Evolutionary conservation across 2,797 vertebrate species (phyloP), one percentile per base, ranked within the genome.

Genomic region (Avahi laniger): DNA sequence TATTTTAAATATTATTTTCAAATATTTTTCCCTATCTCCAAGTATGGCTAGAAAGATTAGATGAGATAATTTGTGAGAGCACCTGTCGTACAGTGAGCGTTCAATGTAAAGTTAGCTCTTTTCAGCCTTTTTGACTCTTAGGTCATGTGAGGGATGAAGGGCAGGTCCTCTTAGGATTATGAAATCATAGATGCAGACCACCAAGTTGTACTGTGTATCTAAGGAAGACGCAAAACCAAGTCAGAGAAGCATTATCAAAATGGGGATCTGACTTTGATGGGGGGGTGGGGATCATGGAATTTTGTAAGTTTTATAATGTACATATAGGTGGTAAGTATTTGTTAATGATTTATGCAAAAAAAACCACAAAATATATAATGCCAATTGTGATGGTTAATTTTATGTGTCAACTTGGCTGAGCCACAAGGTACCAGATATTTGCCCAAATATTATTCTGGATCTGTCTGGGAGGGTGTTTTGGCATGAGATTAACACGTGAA

Each of bases 61-160:
- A 81, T 30, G 52, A 65, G 15, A 38, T 38, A 14, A 59, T 28
- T 28, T 24, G 12, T 24, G 48, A 80, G 6, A 61, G 11, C 35
- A 12, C 10, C 1, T 17, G 7, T 15, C 8, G 13, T 75, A 18
- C 0, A 12, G 15, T n/a, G 18, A 72, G 33, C 15, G 26, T 6
- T 70, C 33, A 43, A 12, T 35, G 17, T 15, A 10, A 59, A 10
- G 11, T 43, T 35, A 38, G 0, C 3, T 7, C 6, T 43, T 91
- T 83, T 30, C 1, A 28, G 28, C 17, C 4, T 28, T 83, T 50
- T 52, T 20, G 50, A 50, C 24, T 5, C 1, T 35, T 61, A 10
- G n/a, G 35, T 57, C 48, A 15, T 4, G 0, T 14, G n/a, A 91
- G 43, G 22, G 6, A 43, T 10, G 9, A 81, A 35, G 17, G 3